Evolutionary conservation across 2,797 vertebrate species (phyloP).

Genomic region (Schizopygopsis malacanthus): DNA sequence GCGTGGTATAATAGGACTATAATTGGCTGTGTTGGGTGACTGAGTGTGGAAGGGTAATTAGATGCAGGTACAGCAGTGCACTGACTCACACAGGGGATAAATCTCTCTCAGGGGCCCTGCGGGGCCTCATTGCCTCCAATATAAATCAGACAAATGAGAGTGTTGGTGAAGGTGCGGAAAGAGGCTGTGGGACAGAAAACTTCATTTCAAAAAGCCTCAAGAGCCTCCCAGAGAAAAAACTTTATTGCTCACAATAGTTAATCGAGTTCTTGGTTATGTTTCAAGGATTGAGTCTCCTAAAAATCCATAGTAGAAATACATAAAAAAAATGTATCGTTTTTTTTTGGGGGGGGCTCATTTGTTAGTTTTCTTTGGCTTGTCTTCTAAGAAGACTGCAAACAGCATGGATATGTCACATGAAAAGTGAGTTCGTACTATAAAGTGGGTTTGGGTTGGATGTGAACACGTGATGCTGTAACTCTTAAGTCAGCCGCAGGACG

Average conservation of each 20-base stretch:
- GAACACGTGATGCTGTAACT: neutral
- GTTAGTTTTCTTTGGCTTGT: neutral
- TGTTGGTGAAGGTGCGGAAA: slow-evolving; percentile 77
- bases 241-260: neutral
- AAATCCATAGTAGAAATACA: neutral
- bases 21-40: slow-evolving; percentile 18
- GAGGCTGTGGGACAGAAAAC: slow-evolving; percentile 46
- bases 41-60: slow-evolving; percentile 33
- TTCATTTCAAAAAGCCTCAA: neutral
- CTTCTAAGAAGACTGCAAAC: neutral
- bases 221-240: neutral
- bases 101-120: slow-evolving; percentile 66
- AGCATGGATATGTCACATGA: neutral
- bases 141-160: slow-evolving; percentile 81
- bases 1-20: neutral
- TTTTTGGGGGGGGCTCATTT: neutral
- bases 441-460: slow-evolving; percentile 5
- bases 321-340: neutral
- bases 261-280: neutral
- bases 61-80: neutral
- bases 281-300: neutral
- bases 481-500: neutral
- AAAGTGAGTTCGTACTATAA: neutral
- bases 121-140: slow-evolving; percentile 79
- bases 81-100: slow-evolving; percentile 27